Conservation (phyloP, 2,797 vertebrate species). For the Microhierax caerulescens region DNA sequence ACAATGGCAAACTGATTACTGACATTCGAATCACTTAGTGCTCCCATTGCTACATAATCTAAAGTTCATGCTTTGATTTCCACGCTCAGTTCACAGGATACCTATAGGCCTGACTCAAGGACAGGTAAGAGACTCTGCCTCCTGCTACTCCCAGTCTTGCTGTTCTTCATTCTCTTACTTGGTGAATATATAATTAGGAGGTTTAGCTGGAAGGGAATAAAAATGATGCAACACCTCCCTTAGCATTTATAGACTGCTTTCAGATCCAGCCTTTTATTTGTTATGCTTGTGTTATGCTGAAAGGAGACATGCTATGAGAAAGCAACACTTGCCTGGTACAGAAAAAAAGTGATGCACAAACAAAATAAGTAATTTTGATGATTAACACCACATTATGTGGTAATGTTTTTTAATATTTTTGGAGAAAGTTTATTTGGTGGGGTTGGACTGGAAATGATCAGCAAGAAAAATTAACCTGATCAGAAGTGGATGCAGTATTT, state of each 20-base stretch:
- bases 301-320: not conserved
- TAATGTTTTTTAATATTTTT: not conserved
- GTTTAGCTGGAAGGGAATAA: not conserved
- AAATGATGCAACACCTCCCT: not conserved
- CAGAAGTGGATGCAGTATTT: not conserved
- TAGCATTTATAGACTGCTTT: not conserved
- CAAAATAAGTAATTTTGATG: not conserved
- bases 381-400: not conserved
- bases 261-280: not conserved
- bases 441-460: not conserved
- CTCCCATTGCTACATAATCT: constrained; percentile 5
- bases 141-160: not conserved
- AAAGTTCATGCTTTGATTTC: constrained; percentile 44
- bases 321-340: not conserved
- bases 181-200: constrained; percentile 3
- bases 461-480: not conserved
- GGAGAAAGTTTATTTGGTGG: not conserved
- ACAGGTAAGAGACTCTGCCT: not conserved
- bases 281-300: not conserved
- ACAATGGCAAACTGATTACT: constrained; percentile 39
- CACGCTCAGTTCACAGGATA: not conserved
- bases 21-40: constrained; percentile 26
- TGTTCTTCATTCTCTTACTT: not conserved
- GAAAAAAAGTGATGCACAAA: not conserved
- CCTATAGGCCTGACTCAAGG: not conserved